Conservation (phyloP, 2,797 vertebrate species). For the Sebastes jordani region DNA sequence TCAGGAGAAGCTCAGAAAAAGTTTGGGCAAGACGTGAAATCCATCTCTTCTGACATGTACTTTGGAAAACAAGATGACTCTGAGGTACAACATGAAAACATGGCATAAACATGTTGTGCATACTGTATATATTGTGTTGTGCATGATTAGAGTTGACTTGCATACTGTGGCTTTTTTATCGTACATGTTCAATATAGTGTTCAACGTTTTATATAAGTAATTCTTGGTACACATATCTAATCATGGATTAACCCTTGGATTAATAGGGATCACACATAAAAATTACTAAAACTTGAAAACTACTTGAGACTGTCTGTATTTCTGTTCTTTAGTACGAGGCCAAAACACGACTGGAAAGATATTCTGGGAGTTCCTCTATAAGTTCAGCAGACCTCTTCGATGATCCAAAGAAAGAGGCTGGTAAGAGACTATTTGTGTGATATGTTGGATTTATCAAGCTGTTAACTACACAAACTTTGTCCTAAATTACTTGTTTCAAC, state of each 20-base stretch:
- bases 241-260: background rate
- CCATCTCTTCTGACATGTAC: conserved; percentile 98
- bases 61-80: conserved; percentile 91
- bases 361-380: conserved; percentile 88
- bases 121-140: background rate
- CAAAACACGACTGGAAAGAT: conserved; percentile 88
- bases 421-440: conserved; percentile 61
- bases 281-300: background rate
- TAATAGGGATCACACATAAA: background rate
- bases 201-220: background rate
- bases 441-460: background rate
- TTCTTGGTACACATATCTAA: background rate
- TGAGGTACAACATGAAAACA: conserved; percentile 80
- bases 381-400: conserved; percentile 96
- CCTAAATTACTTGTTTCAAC: background rate
- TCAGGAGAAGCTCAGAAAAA: conserved; percentile 91
- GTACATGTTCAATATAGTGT: background rate
- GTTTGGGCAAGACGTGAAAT: conserved; percentile 89
- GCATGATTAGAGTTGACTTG: background rate
- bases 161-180: background rate
- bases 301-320: background rate
- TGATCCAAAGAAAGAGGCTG: conserved; percentile 88
- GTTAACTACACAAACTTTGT: background rate
- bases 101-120: background rate
- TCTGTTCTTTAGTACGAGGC: conserved; percentile 87